Evolutionary conservation across 2,797 vertebrate genomes (phyloP).

Genomic region (Oophaga sylvatica): DNA sequence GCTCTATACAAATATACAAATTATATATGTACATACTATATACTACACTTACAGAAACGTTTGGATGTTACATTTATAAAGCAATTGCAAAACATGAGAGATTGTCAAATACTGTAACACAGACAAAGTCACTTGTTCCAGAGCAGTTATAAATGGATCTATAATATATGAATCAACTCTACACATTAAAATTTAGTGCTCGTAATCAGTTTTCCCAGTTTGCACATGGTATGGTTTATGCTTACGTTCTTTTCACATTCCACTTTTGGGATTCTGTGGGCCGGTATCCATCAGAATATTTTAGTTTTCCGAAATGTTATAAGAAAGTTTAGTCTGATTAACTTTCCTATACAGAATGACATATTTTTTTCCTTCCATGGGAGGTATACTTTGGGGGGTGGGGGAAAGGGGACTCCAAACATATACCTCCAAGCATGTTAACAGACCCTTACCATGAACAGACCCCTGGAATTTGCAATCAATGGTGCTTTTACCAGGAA

Average conservation of each 20-base stretch:
- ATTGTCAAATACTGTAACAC: not conserved
- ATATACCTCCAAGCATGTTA: too few species aligned
- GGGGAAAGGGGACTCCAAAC: too few species aligned
- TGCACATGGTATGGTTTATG: not conserved
- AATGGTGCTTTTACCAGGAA: not conserved
- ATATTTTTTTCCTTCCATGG: too few species aligned
- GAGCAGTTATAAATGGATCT: not conserved
- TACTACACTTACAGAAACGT: constrained; percentile 29
- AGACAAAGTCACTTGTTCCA: not conserved
- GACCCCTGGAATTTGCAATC: not conserved
- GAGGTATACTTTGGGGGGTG: too few species aligned
- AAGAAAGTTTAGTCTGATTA: too few species aligned
- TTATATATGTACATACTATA: constrained; percentile 43
- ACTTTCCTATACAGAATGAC: too few species aligned
- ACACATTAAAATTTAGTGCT: not conserved
- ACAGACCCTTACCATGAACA: not conserved
- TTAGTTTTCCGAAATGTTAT: too few species aligned
- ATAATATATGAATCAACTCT: not conserved
- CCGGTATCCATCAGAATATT: too few species aligned
- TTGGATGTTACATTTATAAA: not conserved
- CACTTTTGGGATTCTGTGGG: too few species aligned
- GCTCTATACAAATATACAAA: constrained; percentile 7
- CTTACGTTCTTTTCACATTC: too few species aligned
- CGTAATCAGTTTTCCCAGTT: not conserved
- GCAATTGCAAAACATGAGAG: not conserved